Conservation (phyloP, 2,888 invertebrate species). For the Ophonus ardosiacus region DNA sequence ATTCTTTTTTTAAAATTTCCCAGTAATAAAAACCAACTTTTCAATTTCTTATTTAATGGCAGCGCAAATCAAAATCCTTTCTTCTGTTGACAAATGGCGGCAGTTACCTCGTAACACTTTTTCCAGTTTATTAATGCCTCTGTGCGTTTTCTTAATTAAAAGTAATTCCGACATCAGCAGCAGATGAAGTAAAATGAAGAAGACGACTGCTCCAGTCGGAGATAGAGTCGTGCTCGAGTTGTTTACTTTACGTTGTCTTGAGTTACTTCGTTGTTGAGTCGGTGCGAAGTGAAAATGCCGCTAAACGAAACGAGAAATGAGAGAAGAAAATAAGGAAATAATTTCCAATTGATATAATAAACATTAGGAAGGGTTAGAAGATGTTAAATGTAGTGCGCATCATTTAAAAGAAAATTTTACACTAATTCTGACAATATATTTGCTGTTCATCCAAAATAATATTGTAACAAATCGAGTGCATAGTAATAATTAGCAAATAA, state of each 20-base stretch:
- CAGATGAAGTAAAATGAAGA: constrained; percentile 43
- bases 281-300: no score
- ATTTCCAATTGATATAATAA: no score
- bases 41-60: not conserved
- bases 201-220: not conserved
- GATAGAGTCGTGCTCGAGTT: not conserved
- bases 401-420: no score
- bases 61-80: not conserved
- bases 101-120: constrained; percentile 31
- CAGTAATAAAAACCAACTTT: no score
- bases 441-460: no score
- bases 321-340: not conserved
- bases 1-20: no score
- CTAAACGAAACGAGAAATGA: not conserved
- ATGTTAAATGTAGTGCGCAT: no score
- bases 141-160: constrained; percentile 40
- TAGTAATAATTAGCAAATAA: no score
- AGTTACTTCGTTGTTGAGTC: not conserved
- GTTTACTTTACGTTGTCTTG: constrained; percentile 8
- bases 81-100: not conserved
- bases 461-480: no score
- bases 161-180: constrained; percentile 44
- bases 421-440: no score
- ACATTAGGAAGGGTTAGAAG: no score
- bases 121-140: constrained; percentile 47